Evolutionary conservation across 1,140 invertebrate species (phyloP), one percentile per base, ranked within the genome.

Genomic region (Littorina saxatilis): DNA sequence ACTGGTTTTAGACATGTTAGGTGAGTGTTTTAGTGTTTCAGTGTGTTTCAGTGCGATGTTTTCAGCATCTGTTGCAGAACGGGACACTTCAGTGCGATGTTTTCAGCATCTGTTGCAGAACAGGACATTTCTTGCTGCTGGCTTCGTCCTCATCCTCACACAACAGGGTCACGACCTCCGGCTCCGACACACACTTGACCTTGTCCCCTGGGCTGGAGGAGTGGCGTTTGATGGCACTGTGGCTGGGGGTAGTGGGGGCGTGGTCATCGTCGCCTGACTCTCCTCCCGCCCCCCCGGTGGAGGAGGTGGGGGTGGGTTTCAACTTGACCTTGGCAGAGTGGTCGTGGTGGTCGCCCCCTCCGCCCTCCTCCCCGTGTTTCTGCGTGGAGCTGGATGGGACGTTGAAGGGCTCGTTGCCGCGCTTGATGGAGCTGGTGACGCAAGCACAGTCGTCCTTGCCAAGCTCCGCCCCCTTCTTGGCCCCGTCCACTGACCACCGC

Each of bases 61-160:
- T 83, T 81, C 63, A 85, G 80, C 82, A 85, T 85, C 35, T 83
- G 78, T 73, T 85, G 82, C 79, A 83, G 63, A 27, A 85, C 82
- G 15, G 84, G 81, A 81, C 81, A 85, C 43, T 47, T 61, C 39
- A 78, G 32, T 63, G 76, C n/a, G 58, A 78, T 4, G 76, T 78
- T 78, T 83, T 81, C 63, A 85, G 80, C 82, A 85, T 85, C 35
- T 83, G 78, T 73, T 85, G 82, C 79, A 83, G 63, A 27, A 85
- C 82, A 20, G 84, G 81, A 81, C 81, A 85, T 35, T 83, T 85
- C n/a, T 82, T 83, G 55, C 39, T 61, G 17, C 66, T 58, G 32
- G 58, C 76, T 13, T 40, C 58, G 23, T 63, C 81, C 2, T 47
- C n/a, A 15, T 74, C 78, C 13, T 70, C 61, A 47, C 72, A 80